Evolutionary conservation across 2,888 invertebrate genomes (phyloP).

Genomic region (Phortica magna): DNA sequence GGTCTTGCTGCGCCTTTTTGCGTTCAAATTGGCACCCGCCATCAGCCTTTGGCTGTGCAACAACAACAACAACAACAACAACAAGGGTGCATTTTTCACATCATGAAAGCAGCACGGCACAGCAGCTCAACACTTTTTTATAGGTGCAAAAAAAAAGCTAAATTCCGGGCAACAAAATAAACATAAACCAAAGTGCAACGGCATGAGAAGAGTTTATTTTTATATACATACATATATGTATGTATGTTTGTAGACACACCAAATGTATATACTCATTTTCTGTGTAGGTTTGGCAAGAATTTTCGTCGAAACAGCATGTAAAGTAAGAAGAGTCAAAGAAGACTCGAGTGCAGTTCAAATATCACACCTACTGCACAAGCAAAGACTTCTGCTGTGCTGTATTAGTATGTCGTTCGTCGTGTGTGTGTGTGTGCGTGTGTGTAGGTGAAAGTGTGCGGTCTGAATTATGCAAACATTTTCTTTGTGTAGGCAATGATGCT

Average conservation of each 20-base stretch:
- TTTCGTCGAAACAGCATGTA: conserved; percentile 16
- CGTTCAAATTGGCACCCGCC: conserved; percentile 30
- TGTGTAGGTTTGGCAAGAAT: not conserved
- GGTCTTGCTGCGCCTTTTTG: not conserved
- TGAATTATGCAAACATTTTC: conserved; percentile 56
- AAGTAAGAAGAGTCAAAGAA: conserved; percentile 46
- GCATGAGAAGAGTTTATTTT: not conserved
- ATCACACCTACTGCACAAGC: conserved; percentile 62
- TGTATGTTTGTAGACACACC: not conserved
- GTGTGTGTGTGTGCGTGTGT: no score
- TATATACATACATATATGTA: not conserved
- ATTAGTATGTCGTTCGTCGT: not conserved
- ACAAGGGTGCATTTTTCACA: conserved; percentile 32
- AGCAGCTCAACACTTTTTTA: conserved; percentile 31
- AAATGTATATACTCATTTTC: not conserved
- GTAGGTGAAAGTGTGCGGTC: conserved; percentile 38
- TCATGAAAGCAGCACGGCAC: conserved; percentile 35
- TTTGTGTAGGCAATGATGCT: conserved; percentile 34
- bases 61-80: conserved; percentile 19
- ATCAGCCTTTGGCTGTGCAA: no score
- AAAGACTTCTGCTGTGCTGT: not conserved
- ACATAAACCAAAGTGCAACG: conserved; percentile 16
- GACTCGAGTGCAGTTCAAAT: conserved; percentile 71
- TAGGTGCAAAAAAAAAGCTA: not conserved
- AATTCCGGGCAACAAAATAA: conserved; percentile 11